Evolutionary conservation across 1,140 invertebrate species (phyloP), one percentile per base, ranked within the genome.

Genomic region (Polyergus mexicanus): DNA sequence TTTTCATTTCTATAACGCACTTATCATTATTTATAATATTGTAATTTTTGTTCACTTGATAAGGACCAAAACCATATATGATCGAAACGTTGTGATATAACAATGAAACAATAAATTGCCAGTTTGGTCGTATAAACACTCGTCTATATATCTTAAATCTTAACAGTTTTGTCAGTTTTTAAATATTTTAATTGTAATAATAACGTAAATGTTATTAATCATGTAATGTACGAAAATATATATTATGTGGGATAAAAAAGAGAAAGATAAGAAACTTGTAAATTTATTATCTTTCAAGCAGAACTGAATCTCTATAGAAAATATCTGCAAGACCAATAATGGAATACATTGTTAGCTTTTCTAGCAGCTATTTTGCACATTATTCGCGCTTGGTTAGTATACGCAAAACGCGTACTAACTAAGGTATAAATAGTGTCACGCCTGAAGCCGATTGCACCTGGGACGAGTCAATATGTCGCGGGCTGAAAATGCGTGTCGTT

Each of bases 381-480:
- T 56, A 69, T 56, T 68, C 44, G 63, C 51, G 65, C 32, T 16
- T 47, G 28, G 41, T 51, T 51, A 66, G 1, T 35, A 41, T 35
- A 41, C 22, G 51, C 22, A 56, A 80, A 69, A 56, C 41, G 63
- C 19, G 13, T 41, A 80, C 44, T 69, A 69, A 80, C 35, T 5
- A 56, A 56, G 63, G 69, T 41, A 69, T 47, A 25, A 38, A 32
- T 38, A 63, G 63, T 28, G 51, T 44, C 66, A 68, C 38, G 66
- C 22, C 38, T 68, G 32, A 80, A 32, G 38, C 35, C 65, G 51
- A 78, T 58, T 69, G 77, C 77, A 6, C 7, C 19, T 69, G 28
- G 54, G 76, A 66, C 60, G 8, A 80, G 76, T 68, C 47, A 80
- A 80, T 69, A 69, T 41, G 22, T 80, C 44, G 32, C 75, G 58